Evolutionary conservation across 2,888 invertebrate species (phyloP).

Genomic region (Agelastica alni): DNA sequence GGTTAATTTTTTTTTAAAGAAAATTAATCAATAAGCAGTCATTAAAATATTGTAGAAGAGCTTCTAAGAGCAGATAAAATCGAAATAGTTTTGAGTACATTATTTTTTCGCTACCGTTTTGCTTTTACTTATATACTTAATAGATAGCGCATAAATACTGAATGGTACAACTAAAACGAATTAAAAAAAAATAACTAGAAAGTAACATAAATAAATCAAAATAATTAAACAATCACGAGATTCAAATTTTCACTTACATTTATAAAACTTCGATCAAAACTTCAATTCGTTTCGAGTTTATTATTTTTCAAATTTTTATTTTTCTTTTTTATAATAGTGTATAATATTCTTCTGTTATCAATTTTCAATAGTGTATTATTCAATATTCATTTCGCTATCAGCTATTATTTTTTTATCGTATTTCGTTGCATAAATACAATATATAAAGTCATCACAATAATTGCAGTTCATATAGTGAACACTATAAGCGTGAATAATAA

Average conservation of each 20-base stretch:
- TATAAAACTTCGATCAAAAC: too few species aligned
- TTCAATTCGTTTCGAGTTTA: too few species aligned
- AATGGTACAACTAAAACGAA: too few species aligned
- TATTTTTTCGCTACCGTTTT: conserved; percentile 37
- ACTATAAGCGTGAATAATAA: conserved; percentile 56
- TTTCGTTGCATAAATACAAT: conserved; percentile 53
- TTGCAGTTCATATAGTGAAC: conserved; percentile 59
- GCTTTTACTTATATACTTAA: conserved; percentile 23
- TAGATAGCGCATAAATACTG: too few species aligned
- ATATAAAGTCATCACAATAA: conserved; percentile 54
- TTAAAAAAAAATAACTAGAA: too few species aligned
- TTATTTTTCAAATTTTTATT: too few species aligned
- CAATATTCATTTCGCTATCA: background rate
- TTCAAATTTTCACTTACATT: too few species aligned
- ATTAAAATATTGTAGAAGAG: conserved; percentile 32
- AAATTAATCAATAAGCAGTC: conserved; percentile 4
- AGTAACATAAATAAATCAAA: too few species aligned
- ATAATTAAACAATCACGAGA: too few species aligned
- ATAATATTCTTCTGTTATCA: too few species aligned
- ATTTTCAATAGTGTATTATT: background rate
- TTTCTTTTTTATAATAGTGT: too few species aligned
- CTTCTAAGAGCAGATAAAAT: conserved; percentile 40
- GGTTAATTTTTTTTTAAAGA: too few species aligned
- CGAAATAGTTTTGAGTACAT: conserved; percentile 38
- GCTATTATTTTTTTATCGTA: conserved; percentile 31